Percentiles rank a stretch among this genome's conserved stretches.
These are phyloP conservation scores for Cephalophus harveyi DNA, from an alignment of 2,113 vertebrate species.

Conservation along the genomic window DNA sequence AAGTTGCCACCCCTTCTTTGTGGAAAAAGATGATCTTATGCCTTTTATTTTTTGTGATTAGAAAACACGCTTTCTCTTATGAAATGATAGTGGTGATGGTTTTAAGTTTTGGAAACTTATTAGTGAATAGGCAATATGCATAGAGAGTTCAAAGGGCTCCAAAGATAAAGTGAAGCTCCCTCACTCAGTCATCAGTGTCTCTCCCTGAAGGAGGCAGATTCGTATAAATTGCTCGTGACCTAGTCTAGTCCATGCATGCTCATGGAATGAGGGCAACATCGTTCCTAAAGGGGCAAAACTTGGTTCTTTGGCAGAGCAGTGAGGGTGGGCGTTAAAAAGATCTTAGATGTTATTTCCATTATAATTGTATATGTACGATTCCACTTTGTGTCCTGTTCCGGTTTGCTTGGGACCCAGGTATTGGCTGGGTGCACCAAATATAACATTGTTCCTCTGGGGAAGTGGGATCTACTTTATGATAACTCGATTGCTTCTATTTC, in stretches of 20 bases:
- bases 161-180: too few species aligned
- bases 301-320: background rate
- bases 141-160: background rate
- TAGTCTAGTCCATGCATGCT: accelerated
- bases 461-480: background rate
- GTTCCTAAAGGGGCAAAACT: background rate
- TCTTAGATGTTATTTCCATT: background rate
- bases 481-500: background rate
- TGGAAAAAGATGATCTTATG: background rate
- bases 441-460: background rate
- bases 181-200: accelerated
- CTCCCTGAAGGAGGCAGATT: background rate
- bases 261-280: background rate
- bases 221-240: background rate
- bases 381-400: background rate
- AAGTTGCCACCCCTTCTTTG: accelerated
- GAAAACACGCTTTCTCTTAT: too few species aligned
- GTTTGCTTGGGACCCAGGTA: background rate
- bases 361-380: accelerated
- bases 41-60: background rate
- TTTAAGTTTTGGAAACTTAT: background rate
- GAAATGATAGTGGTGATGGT: background rate
- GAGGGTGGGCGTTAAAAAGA: background rate
- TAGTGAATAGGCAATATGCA: background rate
- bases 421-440: too few species aligned